A percentile compares a stretch with the other conserved stretches of the same genome.
Evolutionary conservation across 2,888 invertebrate species (phyloP).

Genomic region (Eilema depressum): DNA sequence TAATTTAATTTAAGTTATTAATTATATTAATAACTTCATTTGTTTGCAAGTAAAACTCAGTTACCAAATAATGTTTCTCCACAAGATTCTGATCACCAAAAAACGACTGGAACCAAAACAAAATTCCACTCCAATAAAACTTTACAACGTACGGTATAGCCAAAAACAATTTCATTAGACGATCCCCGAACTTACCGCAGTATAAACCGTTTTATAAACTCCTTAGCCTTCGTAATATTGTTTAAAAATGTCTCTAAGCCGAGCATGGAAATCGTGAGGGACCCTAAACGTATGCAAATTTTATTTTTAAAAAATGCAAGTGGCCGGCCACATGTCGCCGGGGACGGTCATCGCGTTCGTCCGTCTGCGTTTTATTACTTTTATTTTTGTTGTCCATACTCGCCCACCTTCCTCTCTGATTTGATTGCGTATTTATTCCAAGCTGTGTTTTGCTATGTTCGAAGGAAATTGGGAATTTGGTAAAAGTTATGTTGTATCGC

Average conservation of each 20-base stretch:
- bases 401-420: constrained; percentile 64
- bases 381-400: constrained; percentile 62
- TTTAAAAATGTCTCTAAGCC: constrained; percentile 55
- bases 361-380: constrained; percentile 65
- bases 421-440: constrained; percentile 64
- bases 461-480: constrained; percentile 26
- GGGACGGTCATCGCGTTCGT: constrained; percentile 49
- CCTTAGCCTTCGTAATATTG: constrained; percentile 55
- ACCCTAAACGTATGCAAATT: constrained; percentile 82
- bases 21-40: background rate
- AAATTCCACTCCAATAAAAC: constrained; percentile 51
- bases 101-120: constrained; percentile 42
- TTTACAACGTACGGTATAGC: constrained; percentile 50
- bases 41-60: constrained; percentile 16
- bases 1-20: no score
- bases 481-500: constrained; percentile 15
- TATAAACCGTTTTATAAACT: constrained; percentile 57
- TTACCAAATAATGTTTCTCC: constrained; percentile 27
- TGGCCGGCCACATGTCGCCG: constrained; percentile 79
- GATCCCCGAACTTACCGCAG: constrained; percentile 51
- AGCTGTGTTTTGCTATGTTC: constrained; percentile 53
- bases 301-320: constrained; percentile 84
- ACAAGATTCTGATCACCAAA: constrained; percentile 40
- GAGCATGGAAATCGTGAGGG: constrained; percentile 49
- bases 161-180: constrained; percentile 72